Evolutionary conservation across 2,888 invertebrate species (phyloP), one percentile per base, ranked within the genome.

Genomic region (Leptinotarsa haldemani): DNA sequence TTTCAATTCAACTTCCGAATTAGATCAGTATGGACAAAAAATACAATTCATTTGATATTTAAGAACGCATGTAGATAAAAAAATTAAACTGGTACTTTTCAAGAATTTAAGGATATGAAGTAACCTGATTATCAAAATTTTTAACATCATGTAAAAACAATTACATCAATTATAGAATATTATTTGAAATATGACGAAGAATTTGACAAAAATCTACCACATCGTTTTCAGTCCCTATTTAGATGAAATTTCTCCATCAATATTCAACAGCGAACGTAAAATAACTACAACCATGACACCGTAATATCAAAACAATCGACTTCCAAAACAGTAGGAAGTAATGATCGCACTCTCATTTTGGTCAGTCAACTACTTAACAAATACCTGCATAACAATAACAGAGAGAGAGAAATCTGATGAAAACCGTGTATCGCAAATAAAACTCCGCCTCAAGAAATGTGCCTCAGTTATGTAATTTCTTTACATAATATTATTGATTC

Each of bases 401-500:
- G 30, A 40, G n/a, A 40, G 40, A 61, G 61, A 61, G 61, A 61
- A 61, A 61, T 61, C 61, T 40, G 40, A 61, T 30, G 30, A 61
- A 61, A 61, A 25, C n/a, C 25, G 12, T n/a, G 61, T 61, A 61
- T 61, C 61, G 61, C 30, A 25, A 61, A n/a, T 30, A 25, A 61
- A n/a, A 30, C 40, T 16, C n/a, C 61, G 30, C 61, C 61, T 61
- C 61, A 30, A 25, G 61, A 61, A 61, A 61, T 61, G 16, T 61
- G 61, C 18, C 61, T 25, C 25, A 7, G 30, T 61, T 61, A 40
- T n/a, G 61, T 61, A 30, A 61, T n/a, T 30, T 40, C 16, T 9
- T 61, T 61, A 61, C n/a, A 61, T 61, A 40, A 61, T 61, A 20
- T 61, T 30, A 61, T 61, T 61, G 61, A 40, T 61, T 61, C 16